A percentile compares a stretch with the other conserved stretches of the same genome.
Evolutionary conservation across 2,797 vertebrate genomes (phyloP).

Genomic region (Pachyuromys duprasi): DNA sequence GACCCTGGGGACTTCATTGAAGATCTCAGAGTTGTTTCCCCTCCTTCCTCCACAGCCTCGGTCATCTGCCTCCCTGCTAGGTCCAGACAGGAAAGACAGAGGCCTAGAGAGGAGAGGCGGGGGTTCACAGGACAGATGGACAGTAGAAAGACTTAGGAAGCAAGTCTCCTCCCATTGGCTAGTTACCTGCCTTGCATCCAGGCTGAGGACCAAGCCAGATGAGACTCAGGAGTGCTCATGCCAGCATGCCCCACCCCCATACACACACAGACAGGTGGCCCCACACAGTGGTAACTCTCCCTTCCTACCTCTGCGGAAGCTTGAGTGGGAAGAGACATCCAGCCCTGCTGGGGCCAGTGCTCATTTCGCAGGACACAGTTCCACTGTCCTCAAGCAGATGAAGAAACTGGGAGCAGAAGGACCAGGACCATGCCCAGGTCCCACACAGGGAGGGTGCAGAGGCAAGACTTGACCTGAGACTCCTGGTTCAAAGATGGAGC

Average conservation of each 20-base stretch:
- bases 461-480: background rate
- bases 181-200: background rate
- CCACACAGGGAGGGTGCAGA: background rate
- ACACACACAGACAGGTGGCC: background rate
- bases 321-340: background rate
- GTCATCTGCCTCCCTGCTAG: rapidly evolving
- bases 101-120: background rate
- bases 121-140: background rate
- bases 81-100: background rate
- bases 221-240: background rate
- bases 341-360: background rate
- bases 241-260: background rate
- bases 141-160: background rate
- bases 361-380: background rate
- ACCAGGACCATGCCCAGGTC: background rate
- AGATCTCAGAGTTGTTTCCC: rapidly evolving
- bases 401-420: background rate
- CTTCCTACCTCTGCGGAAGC: background rate
- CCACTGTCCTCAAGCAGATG: background rate
- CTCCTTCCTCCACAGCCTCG: background rate
- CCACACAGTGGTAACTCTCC: rapidly evolving
- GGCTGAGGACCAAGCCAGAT: background rate
- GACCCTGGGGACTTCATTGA: background rate
- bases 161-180: too few relatives aligned
- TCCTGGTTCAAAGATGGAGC: background rate